Evolutionary conservation across 1,140 invertebrate species (phyloP).

Genomic region (Gryllus bimaculatus): DNA sequence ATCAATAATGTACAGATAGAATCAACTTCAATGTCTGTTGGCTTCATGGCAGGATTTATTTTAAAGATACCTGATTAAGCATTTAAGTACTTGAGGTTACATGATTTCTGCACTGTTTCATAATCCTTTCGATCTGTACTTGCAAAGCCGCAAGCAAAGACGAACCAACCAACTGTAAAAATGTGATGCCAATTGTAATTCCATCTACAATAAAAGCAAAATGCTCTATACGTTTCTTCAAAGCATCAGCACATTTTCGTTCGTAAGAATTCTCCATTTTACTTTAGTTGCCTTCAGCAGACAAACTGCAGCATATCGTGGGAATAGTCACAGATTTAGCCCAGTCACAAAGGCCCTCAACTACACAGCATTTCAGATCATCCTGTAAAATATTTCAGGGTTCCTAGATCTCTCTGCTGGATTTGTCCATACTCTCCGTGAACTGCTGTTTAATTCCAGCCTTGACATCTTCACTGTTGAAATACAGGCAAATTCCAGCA

Average conservation of each 20-base stretch:
- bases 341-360: slow-evolving; percentile 59
- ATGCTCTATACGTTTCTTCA: slow-evolving; percentile 51
- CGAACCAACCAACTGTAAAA: slow-evolving; percentile 74
- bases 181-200: slow-evolving; percentile 66
- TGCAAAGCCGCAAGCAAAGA: slow-evolving; percentile 82
- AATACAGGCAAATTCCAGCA: slow-evolving; percentile 74
- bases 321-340: slow-evolving; percentile 47
- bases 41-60: background rate
- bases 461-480: slow-evolving; percentile 60
- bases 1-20: too few species aligned
- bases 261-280: slow-evolving; percentile 34
- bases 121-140: slow-evolving; percentile 81
- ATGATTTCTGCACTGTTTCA: slow-evolving; percentile 66
- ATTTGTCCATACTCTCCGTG: slow-evolving; percentile 53
- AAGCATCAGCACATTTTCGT: slow-evolving; percentile 54
- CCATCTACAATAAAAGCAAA: slow-evolving; percentile 63
- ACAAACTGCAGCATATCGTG: slow-evolving; percentile 54
- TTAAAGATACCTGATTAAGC: background rate
- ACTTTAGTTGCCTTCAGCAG: slow-evolving; percentile 43
- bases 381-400: slow-evolving; percentile 70
- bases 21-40: too few species aligned
- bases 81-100: background rate
- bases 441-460: slow-evolving; percentile 53
- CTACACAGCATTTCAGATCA: slow-evolving; percentile 71
- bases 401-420: slow-evolving; percentile 46